Evolutionary conservation across 2,113 vertebrate genomes (phyloP), one percentile per base, ranked within the genome.

Genomic region (Ageneiosus marmoratus): DNA sequence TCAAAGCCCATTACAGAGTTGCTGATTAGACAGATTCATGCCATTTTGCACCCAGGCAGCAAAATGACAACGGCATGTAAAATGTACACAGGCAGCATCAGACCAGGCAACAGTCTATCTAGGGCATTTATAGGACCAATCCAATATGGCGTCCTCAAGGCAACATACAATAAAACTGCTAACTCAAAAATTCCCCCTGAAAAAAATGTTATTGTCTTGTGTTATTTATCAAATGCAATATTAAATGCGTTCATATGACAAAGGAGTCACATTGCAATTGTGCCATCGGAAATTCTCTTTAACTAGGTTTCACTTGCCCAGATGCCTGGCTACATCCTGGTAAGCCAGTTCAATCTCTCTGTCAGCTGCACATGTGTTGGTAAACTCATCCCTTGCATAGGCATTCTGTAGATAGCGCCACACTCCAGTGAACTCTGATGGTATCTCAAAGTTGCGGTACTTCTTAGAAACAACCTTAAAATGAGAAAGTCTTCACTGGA

Each of bases 361-460:
- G 84, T 98, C 96, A 0, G 97, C 96, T 0, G 98, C 94, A 20
- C 97, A 98, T 5, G 98, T 99, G 91, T 98, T 98, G 91, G 92
- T 96, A 93, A 99, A 99, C 82, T 99, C 98, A 0, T 99, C 98
- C 37, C 96, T 91, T 53, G 89, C 89, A 0, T 96, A 97, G 0
- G 97, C 96, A 0, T 97, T 98, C 90, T 93, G 93, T 29, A 99
- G 95, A 89, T 99, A 99, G 65, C 96, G 91, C 96, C 95, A 96
- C 82, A 99, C 86, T 51, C 97, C 97, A 0, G 83, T 92, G 92
- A 97, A 95, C 74, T 99, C 97, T 0, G 93, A 86, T 0, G 97
- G 97, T 89, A 99, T 95, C 83, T 97, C 95, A 0, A 98, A 99
- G 90, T 98, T 97, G 70, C 96, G 95, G 89, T 97, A 99, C 86